These are phyloP conservation scores for Halyomorpha halys DNA, from an alignment of 1,140 invertebrate genomes.

Conservation along the genomic window DNA sequence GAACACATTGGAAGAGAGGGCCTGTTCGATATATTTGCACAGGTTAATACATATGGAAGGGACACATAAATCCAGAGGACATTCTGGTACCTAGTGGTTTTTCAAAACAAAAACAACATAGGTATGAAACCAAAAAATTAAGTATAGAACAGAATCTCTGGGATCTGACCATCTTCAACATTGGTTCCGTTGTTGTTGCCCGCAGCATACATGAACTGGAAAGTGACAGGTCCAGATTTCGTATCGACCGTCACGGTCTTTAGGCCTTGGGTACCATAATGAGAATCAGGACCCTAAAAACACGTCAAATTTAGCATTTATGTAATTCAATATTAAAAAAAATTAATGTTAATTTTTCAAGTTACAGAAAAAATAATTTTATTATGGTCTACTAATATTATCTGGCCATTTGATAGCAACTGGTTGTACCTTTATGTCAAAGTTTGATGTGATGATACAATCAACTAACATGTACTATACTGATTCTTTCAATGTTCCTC, in stretches of 20 bases:
- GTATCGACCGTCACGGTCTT: slow-evolving; percentile 66
- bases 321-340: slow-evolving; percentile 1
- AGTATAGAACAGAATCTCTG: slow-evolving; percentile 75
- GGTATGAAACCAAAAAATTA: slow-evolving; percentile 30
- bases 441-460: too few species aligned
- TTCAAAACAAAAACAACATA: neutral
- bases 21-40: too few species aligned
- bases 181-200: slow-evolving; percentile 86
- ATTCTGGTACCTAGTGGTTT: too few species aligned
- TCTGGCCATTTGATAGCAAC: too few species aligned
- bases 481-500: too few species aligned
- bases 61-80: too few species aligned
- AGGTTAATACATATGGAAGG: too few species aligned
- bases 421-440: too few species aligned
- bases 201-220: slow-evolving; percentile 75
- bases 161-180: slow-evolving; percentile 83
- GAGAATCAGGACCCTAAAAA: slow-evolving; percentile 72
- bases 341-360: neutral
- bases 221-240: slow-evolving; percentile 61
- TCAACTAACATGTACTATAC: too few species aligned
- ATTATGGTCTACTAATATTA: too few species aligned
- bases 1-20: too few species aligned
- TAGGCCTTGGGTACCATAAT: slow-evolving; percentile 75
- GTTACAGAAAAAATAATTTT: neutral
- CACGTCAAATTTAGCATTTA: too few species aligned